Evolutionary conservation across 2,113 vertebrate species (phyloP).

Genomic region (Hoplias malabaricus): DNA sequence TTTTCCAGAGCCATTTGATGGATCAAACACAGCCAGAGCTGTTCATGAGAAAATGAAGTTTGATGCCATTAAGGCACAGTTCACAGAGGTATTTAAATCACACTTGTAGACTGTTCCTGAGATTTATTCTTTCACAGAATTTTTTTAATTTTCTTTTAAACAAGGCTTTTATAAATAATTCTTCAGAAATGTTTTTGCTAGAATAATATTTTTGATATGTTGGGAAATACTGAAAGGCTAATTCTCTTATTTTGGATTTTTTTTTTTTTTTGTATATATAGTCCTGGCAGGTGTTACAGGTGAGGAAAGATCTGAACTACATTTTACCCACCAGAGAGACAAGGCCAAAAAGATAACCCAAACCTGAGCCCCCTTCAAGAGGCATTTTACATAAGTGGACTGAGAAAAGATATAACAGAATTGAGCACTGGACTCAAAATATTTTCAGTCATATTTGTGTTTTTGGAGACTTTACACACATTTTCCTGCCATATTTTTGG

Average conservation of each 20-base stretch:
- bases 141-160: too few species aligned
- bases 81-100: constrained; percentile 79
- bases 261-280: constrained; percentile 60
- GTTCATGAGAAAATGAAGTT: constrained; percentile 91
- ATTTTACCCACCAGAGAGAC: constrained; percentile 79
- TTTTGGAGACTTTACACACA: not conserved
- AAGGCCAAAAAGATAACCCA: constrained; percentile 40
- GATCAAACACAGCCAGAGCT: constrained; percentile 92
- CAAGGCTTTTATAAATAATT: too few species aligned
- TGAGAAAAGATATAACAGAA: not conserved
- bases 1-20: constrained; percentile 92
- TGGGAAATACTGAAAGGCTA: not conserved
- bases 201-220: not conserved
- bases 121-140: not conserved
- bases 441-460: not conserved
- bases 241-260: constrained; percentile 28
- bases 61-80: constrained; percentile 81
- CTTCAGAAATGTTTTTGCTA: too few species aligned
- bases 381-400: not conserved
- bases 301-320: constrained; percentile 82
- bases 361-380: not conserved
- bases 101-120: not conserved
- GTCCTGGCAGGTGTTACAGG: constrained; percentile 78
- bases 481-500: not conserved
- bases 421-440: not conserved